Percentiles rank a stretch among this genome's conserved stretches.
These are phyloP conservation scores for Megalops atlanticus DNA, from an alignment of 2,113 vertebrate genomes.

Conservation along the genomic window DNA sequence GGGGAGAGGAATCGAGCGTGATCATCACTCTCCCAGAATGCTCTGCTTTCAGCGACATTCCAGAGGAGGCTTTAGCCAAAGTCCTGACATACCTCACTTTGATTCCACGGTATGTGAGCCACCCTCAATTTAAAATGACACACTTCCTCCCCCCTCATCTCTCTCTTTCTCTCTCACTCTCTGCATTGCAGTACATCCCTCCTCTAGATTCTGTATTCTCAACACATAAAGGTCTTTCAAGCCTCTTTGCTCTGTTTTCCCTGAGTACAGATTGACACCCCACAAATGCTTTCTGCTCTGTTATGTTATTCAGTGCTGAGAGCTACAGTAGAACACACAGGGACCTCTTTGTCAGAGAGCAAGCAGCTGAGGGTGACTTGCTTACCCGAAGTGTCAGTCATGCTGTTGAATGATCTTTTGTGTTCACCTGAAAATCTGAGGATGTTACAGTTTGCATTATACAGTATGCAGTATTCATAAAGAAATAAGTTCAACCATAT, in stretches of 20 bases:
- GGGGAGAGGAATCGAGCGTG: constrained; percentile 86
- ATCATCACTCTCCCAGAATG: constrained; percentile 95
- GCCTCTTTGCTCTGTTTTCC: not conserved
- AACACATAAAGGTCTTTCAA: constrained; percentile 48
- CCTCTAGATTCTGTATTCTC: constrained; percentile 34
- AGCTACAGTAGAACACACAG: too few species aligned
- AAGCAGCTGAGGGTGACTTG: too few species aligned
- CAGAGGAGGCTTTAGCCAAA: constrained; percentile 81
- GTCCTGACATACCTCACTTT: constrained; percentile 87
- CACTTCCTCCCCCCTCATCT: not conserved
- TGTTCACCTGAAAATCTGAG: not conserved
- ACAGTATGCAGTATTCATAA: too few species aligned
- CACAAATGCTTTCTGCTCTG: constrained; percentile 30
- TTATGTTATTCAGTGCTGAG: not conserved
- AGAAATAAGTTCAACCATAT: too few species aligned
- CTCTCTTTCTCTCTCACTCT: constrained; percentile 13
- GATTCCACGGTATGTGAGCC: constrained; percentile 78
- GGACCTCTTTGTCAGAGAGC: too few species aligned
- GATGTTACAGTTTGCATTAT: too few species aligned
- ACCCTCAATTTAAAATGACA: not conserved
- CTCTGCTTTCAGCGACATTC: constrained; percentile 83
- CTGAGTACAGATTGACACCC: constrained; percentile 23
- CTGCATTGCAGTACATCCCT: constrained; percentile 67
- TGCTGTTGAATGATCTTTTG: not conserved
- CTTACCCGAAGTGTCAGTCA: too few species aligned